phyloP scores from a whole-genome alignment of 2,797 vertebrate genomes.

The Schizopygopsis malacanthus region DNA sequence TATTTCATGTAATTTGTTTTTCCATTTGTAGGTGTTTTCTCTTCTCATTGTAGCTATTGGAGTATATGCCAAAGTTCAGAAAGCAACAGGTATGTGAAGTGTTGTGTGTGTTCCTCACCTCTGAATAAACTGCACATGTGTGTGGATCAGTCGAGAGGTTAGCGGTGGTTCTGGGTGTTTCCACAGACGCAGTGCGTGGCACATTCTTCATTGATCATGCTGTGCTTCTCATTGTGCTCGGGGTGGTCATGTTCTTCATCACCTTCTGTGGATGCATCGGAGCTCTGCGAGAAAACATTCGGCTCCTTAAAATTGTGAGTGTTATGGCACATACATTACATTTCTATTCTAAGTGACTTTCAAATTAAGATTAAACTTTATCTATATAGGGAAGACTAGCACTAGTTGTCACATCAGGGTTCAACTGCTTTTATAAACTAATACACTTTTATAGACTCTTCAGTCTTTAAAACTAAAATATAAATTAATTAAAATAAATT shows the following conservation, averaged over 20 bases:
- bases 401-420: slow-evolving; percentile 5
- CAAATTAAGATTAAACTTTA: not conserved
- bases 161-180: not conserved
- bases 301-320: slow-evolving; percentile 79
- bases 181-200: slow-evolving; percentile 79
- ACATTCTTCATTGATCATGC: slow-evolving; percentile 81
- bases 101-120: slow-evolving; percentile 7
- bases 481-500: not conserved
- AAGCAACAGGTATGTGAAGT: slow-evolving; percentile 76
- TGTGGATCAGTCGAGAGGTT: not conserved
- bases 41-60: slow-evolving; percentile 81
- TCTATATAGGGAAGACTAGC: not conserved
- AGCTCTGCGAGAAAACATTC: slow-evolving; percentile 81
- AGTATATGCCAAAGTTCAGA: slow-evolving; percentile 80
- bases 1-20: not conserved
- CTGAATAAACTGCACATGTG: slow-evolving; percentile 12
- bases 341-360: not conserved
- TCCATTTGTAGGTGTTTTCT: slow-evolving; percentile 76
- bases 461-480: not conserved
- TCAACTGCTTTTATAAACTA: too few species aligned
- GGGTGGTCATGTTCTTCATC: slow-evolving; percentile 86
- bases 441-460: too few species aligned
- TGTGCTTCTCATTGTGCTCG: slow-evolving; percentile 81
- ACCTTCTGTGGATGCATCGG: slow-evolving; percentile 84
- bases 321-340: not conserved